Conservation (phyloP, 2,888 invertebrate species). For the Pediacus dermestoides region DNA sequence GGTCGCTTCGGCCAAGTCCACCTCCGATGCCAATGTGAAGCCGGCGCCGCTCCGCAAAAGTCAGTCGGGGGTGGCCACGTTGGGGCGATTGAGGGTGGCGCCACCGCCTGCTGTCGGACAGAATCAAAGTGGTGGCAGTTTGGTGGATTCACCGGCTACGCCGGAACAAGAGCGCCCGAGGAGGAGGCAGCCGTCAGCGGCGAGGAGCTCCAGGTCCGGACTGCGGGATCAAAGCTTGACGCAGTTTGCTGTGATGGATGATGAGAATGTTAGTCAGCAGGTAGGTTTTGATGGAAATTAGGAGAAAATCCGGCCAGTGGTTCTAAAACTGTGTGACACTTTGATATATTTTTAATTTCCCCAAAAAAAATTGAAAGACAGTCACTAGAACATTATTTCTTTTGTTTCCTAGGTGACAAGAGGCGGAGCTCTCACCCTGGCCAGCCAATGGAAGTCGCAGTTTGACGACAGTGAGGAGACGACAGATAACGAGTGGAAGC, state of each 20-base stretch:
- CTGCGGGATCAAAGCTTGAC: constrained; percentile 79
- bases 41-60: constrained; percentile 47
- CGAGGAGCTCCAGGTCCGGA: constrained; percentile 49
- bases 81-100: constrained; percentile 70
- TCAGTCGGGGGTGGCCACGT: constrained; percentile 61
- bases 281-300: constrained; percentile 26
- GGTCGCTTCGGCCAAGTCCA: constrained; percentile 55
- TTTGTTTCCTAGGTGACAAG: constrained; percentile 61
- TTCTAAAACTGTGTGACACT: too few relatives aligned
- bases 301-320: not conserved
- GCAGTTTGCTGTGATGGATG: constrained; percentile 89
- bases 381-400: constrained; percentile 4
- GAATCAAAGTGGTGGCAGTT: constrained; percentile 30
- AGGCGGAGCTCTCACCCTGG: constrained; percentile 85
- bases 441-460: constrained; percentile 93
- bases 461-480: constrained; percentile 95
- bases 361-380: too few relatives aligned
- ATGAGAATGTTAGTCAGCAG: constrained; percentile 90
- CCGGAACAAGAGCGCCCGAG: constrained; percentile 48
- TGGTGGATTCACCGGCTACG: constrained; percentile 40
- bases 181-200: constrained; percentile 47
- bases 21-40: constrained; percentile 44
- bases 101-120: constrained; percentile 42
- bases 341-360: too few relatives aligned
- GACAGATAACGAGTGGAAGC: constrained; percentile 92